A percentile compares a stretch with the other conserved stretches of the same genome.
Conservation (phyloP, 2,113 vertebrate genomes). For the Antechinus stuartii region DNA sequence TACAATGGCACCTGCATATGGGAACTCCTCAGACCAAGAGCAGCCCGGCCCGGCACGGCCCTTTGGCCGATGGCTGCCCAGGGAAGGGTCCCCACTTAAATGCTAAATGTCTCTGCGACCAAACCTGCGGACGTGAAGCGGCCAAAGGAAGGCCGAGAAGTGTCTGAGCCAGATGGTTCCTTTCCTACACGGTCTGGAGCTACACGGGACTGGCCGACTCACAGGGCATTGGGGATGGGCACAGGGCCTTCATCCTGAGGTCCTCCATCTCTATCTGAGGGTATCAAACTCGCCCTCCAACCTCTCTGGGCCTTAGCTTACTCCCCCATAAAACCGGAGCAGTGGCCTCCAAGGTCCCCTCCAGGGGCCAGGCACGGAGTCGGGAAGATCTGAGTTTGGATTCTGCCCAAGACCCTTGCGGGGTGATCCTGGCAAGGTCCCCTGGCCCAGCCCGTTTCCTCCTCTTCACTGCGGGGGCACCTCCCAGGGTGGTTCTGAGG, state of each 20-base stretch:
- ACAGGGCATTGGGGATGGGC: too few species aligned
- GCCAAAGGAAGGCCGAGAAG: background rate
- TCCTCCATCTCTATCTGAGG: background rate
- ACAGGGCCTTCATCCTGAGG: background rate
- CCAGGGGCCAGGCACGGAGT: background rate
- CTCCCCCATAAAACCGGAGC: background rate
- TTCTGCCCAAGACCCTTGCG: background rate
- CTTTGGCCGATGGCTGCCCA: background rate
- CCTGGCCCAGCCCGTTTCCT: background rate
- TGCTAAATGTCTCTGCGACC: background rate
- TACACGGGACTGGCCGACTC: too few species aligned
- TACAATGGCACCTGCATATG: background rate
- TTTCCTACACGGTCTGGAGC: background rate
- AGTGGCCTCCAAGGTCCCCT: background rate
- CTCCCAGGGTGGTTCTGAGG: background rate
- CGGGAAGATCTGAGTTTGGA: too few species aligned
- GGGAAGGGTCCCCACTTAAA: background rate
- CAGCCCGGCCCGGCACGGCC: background rate
- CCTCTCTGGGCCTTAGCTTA: background rate
- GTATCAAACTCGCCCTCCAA: background rate
- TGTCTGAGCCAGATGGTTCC: background rate
- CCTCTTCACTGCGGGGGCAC: too few species aligned
- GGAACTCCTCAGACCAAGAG: constrained; percentile 42
- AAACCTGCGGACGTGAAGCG: too few species aligned
- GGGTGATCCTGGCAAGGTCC: background rate